Conservation (phyloP, 2,888 invertebrate species). For the Parelbella ahira region DNA sequence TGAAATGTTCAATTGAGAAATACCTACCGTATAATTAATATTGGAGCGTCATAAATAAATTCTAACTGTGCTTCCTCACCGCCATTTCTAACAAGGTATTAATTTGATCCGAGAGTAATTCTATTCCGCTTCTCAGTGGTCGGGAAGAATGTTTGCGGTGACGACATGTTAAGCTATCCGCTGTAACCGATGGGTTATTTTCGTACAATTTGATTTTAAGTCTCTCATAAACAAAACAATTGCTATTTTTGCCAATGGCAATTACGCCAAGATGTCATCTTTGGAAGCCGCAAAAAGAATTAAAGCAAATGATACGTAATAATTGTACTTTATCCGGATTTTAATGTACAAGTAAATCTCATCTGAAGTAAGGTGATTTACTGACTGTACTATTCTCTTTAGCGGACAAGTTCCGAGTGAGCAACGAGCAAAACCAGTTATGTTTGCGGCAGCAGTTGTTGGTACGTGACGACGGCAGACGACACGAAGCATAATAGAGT, state of each 20-base stretch:
- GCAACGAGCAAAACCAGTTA: slow-evolving; percentile 15
- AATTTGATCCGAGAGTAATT: slow-evolving; percentile 33
- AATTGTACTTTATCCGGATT: too few relatives aligned
- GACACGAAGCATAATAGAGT: slow-evolving; percentile 19
- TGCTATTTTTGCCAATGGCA: slow-evolving; percentile 1
- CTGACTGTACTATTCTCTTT: slow-evolving; percentile 1
- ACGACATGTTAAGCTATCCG: slow-evolving; percentile 36
- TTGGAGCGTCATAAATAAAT: slow-evolving; percentile 25
- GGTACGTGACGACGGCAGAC: slow-evolving; percentile 16
- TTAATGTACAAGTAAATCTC: too few relatives aligned
- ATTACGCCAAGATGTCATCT: too few relatives aligned
- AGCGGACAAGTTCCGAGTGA: slow-evolving; percentile 6
- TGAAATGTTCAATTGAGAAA: too few relatives aligned
- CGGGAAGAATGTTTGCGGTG: slow-evolving; percentile 37
- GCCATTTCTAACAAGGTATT: slow-evolving; percentile 29
- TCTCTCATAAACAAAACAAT: too few relatives aligned
- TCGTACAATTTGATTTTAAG: slow-evolving; percentile 9
- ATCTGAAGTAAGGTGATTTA: too few relatives aligned
- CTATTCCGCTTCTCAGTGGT: slow-evolving; percentile 28
- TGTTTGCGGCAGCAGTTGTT: slow-evolving; percentile 13
- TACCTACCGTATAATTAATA: too few relatives aligned
- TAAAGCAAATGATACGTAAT: too few relatives aligned
- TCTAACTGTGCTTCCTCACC: slow-evolving; percentile 34
- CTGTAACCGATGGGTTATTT: slow-evolving; percentile 19
- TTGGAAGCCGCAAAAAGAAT: too few relatives aligned